Conservation (phyloP, 2,113 vertebrate genomes). For the Amia ocellicauda region DNA sequence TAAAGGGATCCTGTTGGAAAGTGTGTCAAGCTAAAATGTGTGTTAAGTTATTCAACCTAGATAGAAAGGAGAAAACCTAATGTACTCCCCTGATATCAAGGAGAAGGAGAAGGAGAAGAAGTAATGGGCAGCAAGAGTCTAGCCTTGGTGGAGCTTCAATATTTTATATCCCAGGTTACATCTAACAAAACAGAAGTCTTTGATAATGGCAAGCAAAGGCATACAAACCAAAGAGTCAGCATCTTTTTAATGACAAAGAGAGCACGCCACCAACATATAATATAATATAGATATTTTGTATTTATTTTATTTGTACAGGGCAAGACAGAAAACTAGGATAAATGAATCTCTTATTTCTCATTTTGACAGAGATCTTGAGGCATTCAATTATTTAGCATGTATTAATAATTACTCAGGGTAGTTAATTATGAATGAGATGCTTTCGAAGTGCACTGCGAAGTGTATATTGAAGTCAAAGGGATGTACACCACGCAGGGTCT, state of each 20-base stretch:
- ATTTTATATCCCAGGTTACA: too few relatives aligned
- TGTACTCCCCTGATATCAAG: slow-evolving; percentile 42
- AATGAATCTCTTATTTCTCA: slow-evolving; percentile 15
- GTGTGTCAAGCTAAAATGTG: slow-evolving; percentile 60
- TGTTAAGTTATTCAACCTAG: slow-evolving; percentile 57
- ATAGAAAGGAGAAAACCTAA: slow-evolving; percentile 35
- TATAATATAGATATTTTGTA: background rate
- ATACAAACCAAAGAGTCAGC: too few relatives aligned
- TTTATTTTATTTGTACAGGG: slow-evolving; percentile 1
- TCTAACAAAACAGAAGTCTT: too few relatives aligned
- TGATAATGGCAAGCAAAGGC: too few relatives aligned
- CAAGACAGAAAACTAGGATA: slow-evolving; percentile 12
- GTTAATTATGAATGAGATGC: slow-evolving; percentile 38
- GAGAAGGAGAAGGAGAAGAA: slow-evolving; percentile 39
- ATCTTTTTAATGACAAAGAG: too few relatives aligned
- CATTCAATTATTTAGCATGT: slow-evolving; percentile 37
- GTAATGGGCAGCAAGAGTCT: slow-evolving; percentile 37
- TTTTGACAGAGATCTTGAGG: slow-evolving; percentile 16
- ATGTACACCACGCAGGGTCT: slow-evolving; percentile 23
- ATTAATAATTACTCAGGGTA: slow-evolving; percentile 43
- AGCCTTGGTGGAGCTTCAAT: slow-evolving; percentile 3
- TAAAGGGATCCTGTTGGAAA: slow-evolving; percentile 16
- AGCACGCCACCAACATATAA: too few relatives aligned
- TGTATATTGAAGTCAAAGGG: background rate
- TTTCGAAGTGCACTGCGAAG: slow-evolving; percentile 12